Evolutionary conservation across 2,888 invertebrate species (phyloP), one percentile per base, ranked within the genome.

Genomic region (Ennomos quercinarius): DNA sequence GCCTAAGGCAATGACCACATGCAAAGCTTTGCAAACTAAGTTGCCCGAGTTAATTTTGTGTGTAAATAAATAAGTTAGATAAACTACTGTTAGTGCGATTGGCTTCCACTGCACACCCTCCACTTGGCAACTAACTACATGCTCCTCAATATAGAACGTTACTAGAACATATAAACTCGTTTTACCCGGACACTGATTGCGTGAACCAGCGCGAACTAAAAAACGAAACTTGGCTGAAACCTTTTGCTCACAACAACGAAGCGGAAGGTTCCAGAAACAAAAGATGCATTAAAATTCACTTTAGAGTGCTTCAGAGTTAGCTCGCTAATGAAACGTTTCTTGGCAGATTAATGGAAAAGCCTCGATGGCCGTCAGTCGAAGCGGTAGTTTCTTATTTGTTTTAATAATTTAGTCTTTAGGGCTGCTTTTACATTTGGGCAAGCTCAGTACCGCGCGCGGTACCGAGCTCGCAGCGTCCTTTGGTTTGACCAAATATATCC

Each of bases 261-360:
- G 61, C 62, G 66, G 68, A 70, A 68, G 63, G 64, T 72, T 73
- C 69, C 59, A 72, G 80, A 80, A 81, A 81, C 81, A 78, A 76
- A 77, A 83, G 81, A 78, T 82, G 83, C 85, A 86, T 87, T 87
- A 86, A 87, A 86, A 86, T 83, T 87, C 85, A 83, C 83, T 87
- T 84, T 81, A 68, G 74, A 83, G 71, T 71, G 70, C 82, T 85
- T 83, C 80, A 67, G 74, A 83, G 71, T 76, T 72, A 71, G 73
- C 69, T 74, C 73, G 68, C 74, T 83, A 84, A 85, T 85, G 81
- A 85, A 86, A 84, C 77, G 72, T 68, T 78, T 63, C 72, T 74
- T 66, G 60, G 68, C 59, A 74, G 77, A 80, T 80, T 83, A 82
- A 85, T 81, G 78, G 76, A 76, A 76, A 78, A 68, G 73, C 73